Base-by-base conservation (phyloP, 2,113 vertebrate genomes). In the Henicopernis longicauda region DNA sequence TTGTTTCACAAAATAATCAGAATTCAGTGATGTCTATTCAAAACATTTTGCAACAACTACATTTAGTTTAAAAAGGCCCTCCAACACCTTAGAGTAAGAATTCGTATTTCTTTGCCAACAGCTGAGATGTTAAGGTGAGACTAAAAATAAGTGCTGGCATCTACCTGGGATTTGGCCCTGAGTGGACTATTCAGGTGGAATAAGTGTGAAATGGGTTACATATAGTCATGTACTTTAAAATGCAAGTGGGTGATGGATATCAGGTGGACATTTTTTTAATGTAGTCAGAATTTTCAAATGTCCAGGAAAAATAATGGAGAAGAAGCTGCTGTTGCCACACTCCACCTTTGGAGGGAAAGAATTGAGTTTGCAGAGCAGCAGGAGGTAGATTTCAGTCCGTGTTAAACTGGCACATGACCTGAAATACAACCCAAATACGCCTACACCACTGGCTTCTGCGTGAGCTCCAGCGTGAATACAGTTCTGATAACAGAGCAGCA, bases 401-500 rank as follows among this genome's bases (percentile, higher is more conserved):
- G 84, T 83, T 93, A 82, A 95, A 80, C 88, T 86, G 36, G 27
- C 76, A 57, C 52, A 29, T 65, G 95, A 84, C 67, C 90, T 90
- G 89, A 88, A 97, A 95, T 83, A 86, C 67, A 86, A 81, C 86
- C 80, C 86, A 94, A 93, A 86, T 87, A 73, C 2, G 0, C 89
- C 86, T 85, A 61, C 69, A 66, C 69, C 59, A n/a, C 57, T 65
- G 49, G 70, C n/a, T 95, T 94, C 80, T 85, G 52, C 7, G 17
- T 82, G 91, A 92, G 88, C 84, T 95, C 74, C 80, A 82, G 82
- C 0, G 3, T 96, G 87, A 94, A 38, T 92, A 89, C 62, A 79
- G 5, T 96, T 90, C 95, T 97, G 79, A 82, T 90, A 97, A 95
- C 25, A 89, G 81, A 95, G 90, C 72, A 82, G 90, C 66, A 89